These are phyloP conservation scores for Furcifer pardalis DNA, from an alignment of 2,797 vertebrate genomes.

Conservation along the genomic window DNA sequence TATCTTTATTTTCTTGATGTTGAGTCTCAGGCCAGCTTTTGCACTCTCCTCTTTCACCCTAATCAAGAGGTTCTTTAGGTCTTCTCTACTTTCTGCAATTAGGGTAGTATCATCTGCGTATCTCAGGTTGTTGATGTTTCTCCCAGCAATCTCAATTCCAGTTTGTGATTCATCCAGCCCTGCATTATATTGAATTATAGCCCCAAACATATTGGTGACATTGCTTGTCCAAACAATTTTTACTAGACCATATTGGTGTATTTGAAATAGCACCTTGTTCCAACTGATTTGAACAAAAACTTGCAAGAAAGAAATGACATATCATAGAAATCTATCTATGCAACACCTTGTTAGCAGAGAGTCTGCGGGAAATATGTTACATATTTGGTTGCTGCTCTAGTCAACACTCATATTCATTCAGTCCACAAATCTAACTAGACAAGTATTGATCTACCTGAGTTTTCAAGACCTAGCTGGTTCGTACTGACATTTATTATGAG, in stretches of 20 bases:
- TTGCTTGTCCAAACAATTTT: not conserved
- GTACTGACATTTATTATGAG: slow-evolving; percentile 30
- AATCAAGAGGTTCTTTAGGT: too few species aligned
- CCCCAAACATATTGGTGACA: not conserved
- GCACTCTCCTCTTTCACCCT: too few species aligned
- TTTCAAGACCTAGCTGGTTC: too few species aligned
- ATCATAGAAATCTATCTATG: not conserved
- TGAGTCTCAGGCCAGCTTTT: too few species aligned
- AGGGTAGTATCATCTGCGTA: too few species aligned
- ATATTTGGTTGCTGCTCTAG: not conserved
- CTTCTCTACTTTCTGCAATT: too few species aligned
- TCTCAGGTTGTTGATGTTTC: too few species aligned
- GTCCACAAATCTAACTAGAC: slow-evolving; percentile 21
- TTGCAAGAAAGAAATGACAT: not conserved
- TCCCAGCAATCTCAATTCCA: too few species aligned
- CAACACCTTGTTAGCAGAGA: not conserved
- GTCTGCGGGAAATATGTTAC: not conserved
- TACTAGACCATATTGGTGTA: not conserved
- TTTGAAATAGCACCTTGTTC: not conserved
- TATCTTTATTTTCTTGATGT: too few species aligned
- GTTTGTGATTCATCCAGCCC: too few species aligned
- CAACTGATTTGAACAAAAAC: not conserved
- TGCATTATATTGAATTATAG: too few species aligned
- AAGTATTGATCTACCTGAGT: slow-evolving; percentile 26
- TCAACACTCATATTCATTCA: not conserved